These are phyloP conservation scores for Allophyes oxyacanthae DNA, from an alignment of 2,888 invertebrate species.

Conservation along the genomic window DNA sequence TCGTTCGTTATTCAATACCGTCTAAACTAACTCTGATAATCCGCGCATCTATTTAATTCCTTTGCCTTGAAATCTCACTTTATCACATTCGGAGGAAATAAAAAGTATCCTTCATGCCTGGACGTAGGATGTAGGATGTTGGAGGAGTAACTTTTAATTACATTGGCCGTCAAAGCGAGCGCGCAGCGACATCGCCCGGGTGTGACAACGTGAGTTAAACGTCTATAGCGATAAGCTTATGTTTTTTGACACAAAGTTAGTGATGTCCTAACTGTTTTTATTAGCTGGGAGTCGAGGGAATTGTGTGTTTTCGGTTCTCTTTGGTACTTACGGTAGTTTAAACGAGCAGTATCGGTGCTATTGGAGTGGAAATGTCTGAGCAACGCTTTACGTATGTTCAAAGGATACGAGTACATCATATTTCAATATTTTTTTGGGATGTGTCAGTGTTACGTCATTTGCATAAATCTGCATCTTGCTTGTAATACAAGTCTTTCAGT, in stretches of 20 bases:
- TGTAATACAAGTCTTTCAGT: too few species aligned
- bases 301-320: slow-evolving; percentile 8
- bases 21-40: too few species aligned
- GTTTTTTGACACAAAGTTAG: slow-evolving; percentile 32
- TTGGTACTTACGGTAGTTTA: too few species aligned
- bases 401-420: too few species aligned
- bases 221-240: slow-evolving; percentile 13
- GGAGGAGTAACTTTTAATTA: slow-evolving; percentile 63
- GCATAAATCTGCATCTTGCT: too few species aligned
- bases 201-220: slow-evolving; percentile 26
- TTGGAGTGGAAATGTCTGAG: too few species aligned
- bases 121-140: slow-evolving; percentile 26
- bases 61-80: too few species aligned
- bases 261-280: slow-evolving; percentile 25
- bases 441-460: too few species aligned
- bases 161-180: slow-evolving; percentile 53
- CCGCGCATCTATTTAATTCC: too few species aligned
- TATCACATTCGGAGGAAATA: slow-evolving; percentile 16
- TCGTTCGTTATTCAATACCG: too few species aligned
- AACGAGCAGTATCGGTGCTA: neutral
- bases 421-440: too few species aligned
- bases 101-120: slow-evolving; percentile 41
- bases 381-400: too few species aligned
- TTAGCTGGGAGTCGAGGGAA: slow-evolving; percentile 26
- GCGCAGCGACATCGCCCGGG: slow-evolving; percentile 32